Evolutionary conservation across 2,113 vertebrate genomes (phyloP), one percentile per base, ranked within the genome.

Genomic region (Hepsetus odoe): DNA sequence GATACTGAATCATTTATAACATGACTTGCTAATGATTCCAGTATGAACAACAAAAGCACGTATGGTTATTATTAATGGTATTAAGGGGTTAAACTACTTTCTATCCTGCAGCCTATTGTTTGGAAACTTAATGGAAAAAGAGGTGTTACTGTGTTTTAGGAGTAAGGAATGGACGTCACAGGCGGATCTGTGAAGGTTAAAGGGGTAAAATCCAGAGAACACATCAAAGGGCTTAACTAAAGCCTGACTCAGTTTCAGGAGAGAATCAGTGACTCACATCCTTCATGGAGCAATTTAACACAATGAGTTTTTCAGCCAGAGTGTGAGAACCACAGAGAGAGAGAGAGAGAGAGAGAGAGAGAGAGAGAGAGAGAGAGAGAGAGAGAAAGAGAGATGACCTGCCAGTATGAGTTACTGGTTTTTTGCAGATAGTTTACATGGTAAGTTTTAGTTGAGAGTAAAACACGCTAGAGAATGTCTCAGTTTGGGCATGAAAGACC

Each of bases 261-360:
- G 13, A 74, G 38, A 74, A 6, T 32, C 72, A 55, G 59, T 76
- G 62, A 76, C 62, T 76, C 74, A 76, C 28, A 76, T 76, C 74
- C 74, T 66, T 32, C 33, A 56, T n/a, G 42, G 26, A 14, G 24
- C 32, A 46, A 46, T 53, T n/a, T 66, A 49, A 66, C 61, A 66
- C 62, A 76, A 76, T 76, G 74, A 76, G 16, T 13, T 55, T 55
- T 66, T 67, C 46, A 44, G 56, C 12, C 20, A 32, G n/a, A n/a
- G n/a, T n/a, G n/a, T n/a, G n/a, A n/a, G n/a, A n/a, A n/a, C n/a
- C n/a, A 20, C 8, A 16, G 4, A 42, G 4, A 46, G 5, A 46
- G 66, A 38, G 42, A 18, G 44, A n/a, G 26, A 74, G 24, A 61
- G 16, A 10, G 24, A 61, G 26, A 62, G 11, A 74, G 49, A 38